Conservation (phyloP, 2,888 invertebrate genomes). For the Megaustenia siamemsis region DNA sequence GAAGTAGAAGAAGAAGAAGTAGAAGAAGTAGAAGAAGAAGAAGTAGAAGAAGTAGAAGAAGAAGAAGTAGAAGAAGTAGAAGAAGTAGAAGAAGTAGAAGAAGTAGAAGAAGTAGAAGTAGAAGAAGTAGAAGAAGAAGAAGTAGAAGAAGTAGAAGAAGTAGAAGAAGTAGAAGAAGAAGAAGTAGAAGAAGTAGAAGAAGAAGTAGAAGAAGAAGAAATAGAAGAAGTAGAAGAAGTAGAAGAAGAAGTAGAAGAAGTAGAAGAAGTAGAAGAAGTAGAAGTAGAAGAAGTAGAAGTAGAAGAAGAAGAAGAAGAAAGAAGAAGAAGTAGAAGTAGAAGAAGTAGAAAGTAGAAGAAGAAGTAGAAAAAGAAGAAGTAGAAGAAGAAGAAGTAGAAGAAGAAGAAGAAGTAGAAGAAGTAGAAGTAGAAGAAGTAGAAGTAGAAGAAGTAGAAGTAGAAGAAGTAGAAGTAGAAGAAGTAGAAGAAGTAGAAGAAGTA, state of each 20-base stretch:
- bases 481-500: slow-evolving; percentile 13
- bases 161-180: not conserved
- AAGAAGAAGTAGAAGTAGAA: slow-evolving; percentile 5
- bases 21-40: not conserved
- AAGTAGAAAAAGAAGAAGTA: too few species aligned
- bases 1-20: not conserved
- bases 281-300: too few species aligned
- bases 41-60: not conserved
- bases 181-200: not conserved
- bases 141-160: not conserved
- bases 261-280: not conserved
- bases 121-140: not conserved
- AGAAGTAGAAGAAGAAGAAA: not conserved
- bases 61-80: not conserved
- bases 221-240: not conserved
- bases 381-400: not conserved
- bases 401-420: not conserved
- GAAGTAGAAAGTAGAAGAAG: too few species aligned
- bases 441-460: not conserved
- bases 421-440: not conserved
- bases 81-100: not conserved
- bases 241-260: not conserved
- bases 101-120: not conserved
- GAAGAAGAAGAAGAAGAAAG: too few species aligned
- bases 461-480: slow-evolving; percentile 11